Base-by-base conservation (phyloP, 2,113 vertebrate genomes). In the Loxodonta africana region DNA sequence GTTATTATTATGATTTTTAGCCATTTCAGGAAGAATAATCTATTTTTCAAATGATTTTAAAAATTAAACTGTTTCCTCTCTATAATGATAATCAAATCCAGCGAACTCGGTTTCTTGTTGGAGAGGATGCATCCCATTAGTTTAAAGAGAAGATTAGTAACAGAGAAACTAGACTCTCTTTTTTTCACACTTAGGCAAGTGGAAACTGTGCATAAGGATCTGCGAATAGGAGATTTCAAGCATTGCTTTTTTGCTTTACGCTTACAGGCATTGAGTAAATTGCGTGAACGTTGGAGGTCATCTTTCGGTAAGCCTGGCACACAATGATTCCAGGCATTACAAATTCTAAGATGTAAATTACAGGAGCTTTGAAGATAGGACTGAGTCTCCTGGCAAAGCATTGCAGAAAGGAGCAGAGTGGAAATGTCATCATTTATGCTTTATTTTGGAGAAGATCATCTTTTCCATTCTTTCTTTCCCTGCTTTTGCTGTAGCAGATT, bases 281-380 rank as follows among this genome's bases (percentile, higher is more conserved):
- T 94, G 89, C 89, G 91, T 97, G 97, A 97, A 82, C 5, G 1
- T 67, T 97, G 97, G 96, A 98, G 97, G 98, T 98, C 97, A 97
- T 97, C 97, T 95, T 96, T 94, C 86, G 80, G 93, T 86, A 94
- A 98, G 96, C 33, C 46, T 48, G 97, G 90, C 95, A 95, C 88
- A 97, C 91, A 97, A 85, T 90, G 93, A 98, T 97, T 98, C 94
- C 44, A 87, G 97, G 88, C 97, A 97, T 97, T 98, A 88, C 97
- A 94, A 98, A 98, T 97, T 98, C 98, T 98, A 98, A 97, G 98
- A 98, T 98, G 97, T 98, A 98, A 98, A 98, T 98, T 93, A 97
- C 53, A 76, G 93, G 91, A 97, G 88, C 92, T 98, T 97, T 98
- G 97, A 98, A 98, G 97, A 97, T 96, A 95, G 94, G 93, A 96